These are phyloP conservation scores for Phorcus lineatus DNA, from an alignment of 2,888 invertebrate genomes.

Conservation along the genomic window DNA sequence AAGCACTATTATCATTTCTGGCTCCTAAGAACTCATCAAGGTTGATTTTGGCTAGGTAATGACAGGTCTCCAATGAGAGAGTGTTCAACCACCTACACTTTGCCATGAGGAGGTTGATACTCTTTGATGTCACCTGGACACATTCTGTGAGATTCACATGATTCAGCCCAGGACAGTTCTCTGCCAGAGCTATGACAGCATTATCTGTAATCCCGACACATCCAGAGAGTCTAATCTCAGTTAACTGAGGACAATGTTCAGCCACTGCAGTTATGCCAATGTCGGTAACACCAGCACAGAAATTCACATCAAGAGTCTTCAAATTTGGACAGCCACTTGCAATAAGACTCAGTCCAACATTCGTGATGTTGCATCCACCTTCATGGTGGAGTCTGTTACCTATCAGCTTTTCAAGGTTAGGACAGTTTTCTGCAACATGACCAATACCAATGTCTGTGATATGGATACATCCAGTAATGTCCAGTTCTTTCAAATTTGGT, in stretches of 20 bases:
- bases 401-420: constrained; percentile 35
- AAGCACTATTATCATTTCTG: not conserved
- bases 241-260: constrained; percentile 36
- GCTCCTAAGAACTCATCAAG: constrained; percentile 28
- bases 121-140: constrained; percentile 47
- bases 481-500: constrained; percentile 31
- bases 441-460: constrained; percentile 47
- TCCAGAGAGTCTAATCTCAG: constrained; percentile 43
- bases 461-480: constrained; percentile 38
- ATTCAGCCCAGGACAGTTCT: constrained; percentile 41
- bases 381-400: constrained; percentile 36
- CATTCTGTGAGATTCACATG: constrained; percentile 47
- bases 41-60: constrained; percentile 41
- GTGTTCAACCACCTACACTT: constrained; percentile 38
- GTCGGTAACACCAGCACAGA: constrained; percentile 49
- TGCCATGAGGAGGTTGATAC: constrained; percentile 40
- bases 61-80: constrained; percentile 48
- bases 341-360: constrained; percentile 26
- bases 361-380: constrained; percentile 33
- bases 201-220: constrained; percentile 50
- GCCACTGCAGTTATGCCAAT: constrained; percentile 45
- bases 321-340: constrained; percentile 25
- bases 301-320: constrained; percentile 37
- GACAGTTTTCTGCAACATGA: constrained; percentile 39
- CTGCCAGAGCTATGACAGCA: constrained; percentile 41